phyloP scores from a whole-genome alignment of 2,113 vertebrate genomes.

The Mastomys natalensis region DNA sequence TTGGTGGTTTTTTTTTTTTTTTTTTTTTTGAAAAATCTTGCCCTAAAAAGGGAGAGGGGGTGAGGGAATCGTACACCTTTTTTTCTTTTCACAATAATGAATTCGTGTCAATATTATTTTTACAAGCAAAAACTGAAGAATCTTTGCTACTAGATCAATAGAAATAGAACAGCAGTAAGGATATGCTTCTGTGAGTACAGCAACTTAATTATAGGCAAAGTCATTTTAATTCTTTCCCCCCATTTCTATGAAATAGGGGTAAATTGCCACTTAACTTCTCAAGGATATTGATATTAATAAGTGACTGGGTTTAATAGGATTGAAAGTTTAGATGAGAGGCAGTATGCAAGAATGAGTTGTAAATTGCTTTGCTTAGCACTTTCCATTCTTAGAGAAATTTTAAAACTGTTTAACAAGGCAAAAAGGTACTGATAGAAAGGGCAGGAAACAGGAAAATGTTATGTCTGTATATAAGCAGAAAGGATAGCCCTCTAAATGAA shows the following conservation, averaged over 20 bases:
- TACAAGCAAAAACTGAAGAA: neutral
- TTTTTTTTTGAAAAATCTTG: neutral
- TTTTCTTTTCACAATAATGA: neutral
- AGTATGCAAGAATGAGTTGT: constrained; percentile 41
- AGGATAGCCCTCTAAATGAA: constrained; percentile 54
- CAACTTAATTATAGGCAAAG: constrained; percentile 71
- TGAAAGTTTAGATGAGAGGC: constrained; percentile 52
- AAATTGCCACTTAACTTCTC: constrained; percentile 68
- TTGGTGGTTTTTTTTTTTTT: too few relatives aligned
- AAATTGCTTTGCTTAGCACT: constrained; percentile 51
- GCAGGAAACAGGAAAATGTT: constrained; percentile 54
- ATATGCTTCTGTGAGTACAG: constrained; percentile 48
- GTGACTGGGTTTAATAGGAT: constrained; percentile 45
- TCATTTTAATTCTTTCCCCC: constrained; percentile 48
- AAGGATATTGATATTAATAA: constrained; percentile 69
- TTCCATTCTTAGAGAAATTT: constrained; percentile 56
- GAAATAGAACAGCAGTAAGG: constrained; percentile 52
- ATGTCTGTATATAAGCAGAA: constrained; percentile 40
- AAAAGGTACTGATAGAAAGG: constrained; percentile 55
- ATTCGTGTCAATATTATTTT: neutral
- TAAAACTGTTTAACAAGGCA: constrained; percentile 62
- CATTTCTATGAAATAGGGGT: constrained; percentile 57
- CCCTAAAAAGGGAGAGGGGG: neutral
- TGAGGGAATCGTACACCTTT: neutral
- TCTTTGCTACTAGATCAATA: neutral